Percentiles rank a stretch among this genome's conserved stretches.
These are phyloP conservation scores for Limnephilus lunatus DNA, from an alignment of 2,888 invertebrate species.

Conservation along the genomic window DNA sequence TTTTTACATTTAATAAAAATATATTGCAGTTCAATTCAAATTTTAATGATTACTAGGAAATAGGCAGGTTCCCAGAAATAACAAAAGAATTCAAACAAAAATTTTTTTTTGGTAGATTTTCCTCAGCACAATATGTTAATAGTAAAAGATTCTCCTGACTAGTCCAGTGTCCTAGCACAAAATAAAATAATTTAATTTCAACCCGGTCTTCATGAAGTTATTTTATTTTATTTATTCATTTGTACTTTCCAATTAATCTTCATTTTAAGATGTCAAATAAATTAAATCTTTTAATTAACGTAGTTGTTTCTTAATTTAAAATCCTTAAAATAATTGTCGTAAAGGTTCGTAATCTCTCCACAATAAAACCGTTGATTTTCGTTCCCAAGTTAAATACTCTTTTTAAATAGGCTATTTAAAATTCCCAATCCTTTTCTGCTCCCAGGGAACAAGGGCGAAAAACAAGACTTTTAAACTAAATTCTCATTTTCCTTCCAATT, in stretches of 20 bases:
- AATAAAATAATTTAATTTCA: neutral
- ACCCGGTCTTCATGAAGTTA: neutral
- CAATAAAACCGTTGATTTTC: slow-evolving; percentile 2
- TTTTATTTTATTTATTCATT: neutral
- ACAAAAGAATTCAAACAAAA: no score
- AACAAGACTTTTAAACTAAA: slow-evolving; percentile 29
- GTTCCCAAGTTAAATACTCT: neutral
- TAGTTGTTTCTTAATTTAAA: neutral
- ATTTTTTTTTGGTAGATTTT: no score
- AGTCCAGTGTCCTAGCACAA: neutral
- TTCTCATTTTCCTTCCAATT: slow-evolving; percentile 55
- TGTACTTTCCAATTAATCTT: neutral
- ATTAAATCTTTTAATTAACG: neutral
- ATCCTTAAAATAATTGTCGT: neutral
- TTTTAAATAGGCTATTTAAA: slow-evolving; percentile 2
- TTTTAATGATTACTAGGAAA: no score
- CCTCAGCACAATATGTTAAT: no score
- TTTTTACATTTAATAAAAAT: no score
- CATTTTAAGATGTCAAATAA: neutral
- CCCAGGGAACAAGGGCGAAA: neutral
- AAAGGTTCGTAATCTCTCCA: neutral
- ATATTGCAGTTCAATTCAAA: no score
- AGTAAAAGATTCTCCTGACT: no score
- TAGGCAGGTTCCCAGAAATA: no score
- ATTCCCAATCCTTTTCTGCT: slow-evolving; percentile 2